Percentiles rank a stretch among this genome's conserved stretches.
phyloP scores from a whole-genome alignment of 2,797 vertebrate genomes.

The Halcyon chelicuti region DNA sequence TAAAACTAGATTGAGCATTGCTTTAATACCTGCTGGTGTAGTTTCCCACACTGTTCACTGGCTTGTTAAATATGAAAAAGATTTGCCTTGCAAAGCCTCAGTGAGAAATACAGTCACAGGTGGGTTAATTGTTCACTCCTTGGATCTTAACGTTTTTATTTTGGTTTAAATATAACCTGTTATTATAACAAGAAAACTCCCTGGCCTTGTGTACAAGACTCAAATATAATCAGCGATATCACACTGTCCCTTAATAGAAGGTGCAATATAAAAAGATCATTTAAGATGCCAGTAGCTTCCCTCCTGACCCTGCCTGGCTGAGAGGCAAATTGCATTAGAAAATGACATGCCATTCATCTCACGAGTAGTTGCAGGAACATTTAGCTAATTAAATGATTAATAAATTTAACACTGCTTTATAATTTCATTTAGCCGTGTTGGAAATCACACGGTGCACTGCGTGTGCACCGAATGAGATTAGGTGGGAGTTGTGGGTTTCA shows the following conservation, averaged over 20 bases:
- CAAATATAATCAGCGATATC: constrained; percentile 61
- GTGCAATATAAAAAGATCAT: constrained; percentile 80
- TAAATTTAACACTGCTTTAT: constrained; percentile 99
- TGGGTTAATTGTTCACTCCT: constrained; percentile 42
- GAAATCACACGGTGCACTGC: constrained; percentile 91
- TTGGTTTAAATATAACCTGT: constrained; percentile 48
- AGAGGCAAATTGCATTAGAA: constrained; percentile 96
- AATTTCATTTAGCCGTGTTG: constrained; percentile 96
- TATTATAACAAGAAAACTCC: constrained; percentile 34
- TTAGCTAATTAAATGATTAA: constrained; percentile 99
- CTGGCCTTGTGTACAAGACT: constrained; percentile 62
- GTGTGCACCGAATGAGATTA: constrained; percentile 91
- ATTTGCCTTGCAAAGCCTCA: constrained; percentile 69
- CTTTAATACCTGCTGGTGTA: constrained; percentile 79
- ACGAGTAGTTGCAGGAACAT: constrained; percentile 94
- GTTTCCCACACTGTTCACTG: constrained; percentile 78
- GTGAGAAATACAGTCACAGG: constrained; percentile 42
- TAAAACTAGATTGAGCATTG: constrained; percentile 82
- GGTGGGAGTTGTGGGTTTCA: constrained; percentile 88
- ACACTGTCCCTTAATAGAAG: constrained; percentile 71
- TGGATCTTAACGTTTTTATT: not conserved
- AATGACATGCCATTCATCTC: constrained; percentile 98
- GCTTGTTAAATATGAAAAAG: constrained; percentile 82
- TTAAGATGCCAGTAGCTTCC: constrained; percentile 87
- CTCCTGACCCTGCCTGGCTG: constrained; percentile 92